phyloP scores from a whole-genome alignment of 2,797 vertebrate genomes.

The Enteromius trimaculatus region DNA sequence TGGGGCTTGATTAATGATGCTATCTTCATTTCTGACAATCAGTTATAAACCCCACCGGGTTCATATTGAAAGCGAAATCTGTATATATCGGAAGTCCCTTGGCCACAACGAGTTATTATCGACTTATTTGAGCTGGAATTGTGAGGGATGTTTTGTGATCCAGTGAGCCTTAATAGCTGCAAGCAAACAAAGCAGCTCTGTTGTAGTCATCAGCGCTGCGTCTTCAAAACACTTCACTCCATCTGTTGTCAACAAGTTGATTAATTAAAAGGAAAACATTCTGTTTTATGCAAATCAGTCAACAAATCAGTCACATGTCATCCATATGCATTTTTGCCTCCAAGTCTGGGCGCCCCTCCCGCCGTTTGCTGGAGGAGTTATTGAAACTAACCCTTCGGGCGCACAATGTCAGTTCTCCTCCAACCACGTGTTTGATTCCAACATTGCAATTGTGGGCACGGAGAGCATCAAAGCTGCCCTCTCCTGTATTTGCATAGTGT shows the following conservation, averaged over 20 bases:
- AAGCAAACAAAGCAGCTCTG: slow-evolving; percentile 45
- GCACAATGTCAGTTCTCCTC: slow-evolving; percentile 18
- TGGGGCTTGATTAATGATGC: background rate
- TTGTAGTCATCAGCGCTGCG: slow-evolving; percentile 49
- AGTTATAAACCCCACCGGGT: slow-evolving; percentile 2
- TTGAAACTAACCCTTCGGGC: slow-evolving; percentile 31
- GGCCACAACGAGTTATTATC: slow-evolving; percentile 15
- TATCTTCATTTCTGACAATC: slow-evolving; percentile 12
- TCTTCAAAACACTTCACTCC: slow-evolving; percentile 56
- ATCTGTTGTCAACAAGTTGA: slow-evolving; percentile 59
- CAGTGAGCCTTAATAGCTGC: slow-evolving; percentile 49
- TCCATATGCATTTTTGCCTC: slow-evolving; percentile 25
- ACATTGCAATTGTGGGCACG: slow-evolving; percentile 49
- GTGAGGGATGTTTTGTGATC: slow-evolving; percentile 44
- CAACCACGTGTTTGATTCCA: slow-evolving; percentile 41
- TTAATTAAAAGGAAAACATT: slow-evolving; percentile 57
- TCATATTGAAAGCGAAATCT: background rate
- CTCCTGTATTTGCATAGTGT: slow-evolving; percentile 57
- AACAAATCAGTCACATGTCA: slow-evolving; percentile 37
- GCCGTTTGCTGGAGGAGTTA: slow-evolving; percentile 27
- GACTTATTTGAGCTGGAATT: slow-evolving; percentile 20
- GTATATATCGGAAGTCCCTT: background rate
- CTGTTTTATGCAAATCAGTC: slow-evolving; percentile 50
- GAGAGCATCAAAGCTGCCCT: slow-evolving; percentile 51
- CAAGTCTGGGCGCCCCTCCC: background rate